These are phyloP conservation scores for Ormyrus pomaceus DNA, from an alignment of 2,888 invertebrate species.

Conservation along the genomic window DNA sequence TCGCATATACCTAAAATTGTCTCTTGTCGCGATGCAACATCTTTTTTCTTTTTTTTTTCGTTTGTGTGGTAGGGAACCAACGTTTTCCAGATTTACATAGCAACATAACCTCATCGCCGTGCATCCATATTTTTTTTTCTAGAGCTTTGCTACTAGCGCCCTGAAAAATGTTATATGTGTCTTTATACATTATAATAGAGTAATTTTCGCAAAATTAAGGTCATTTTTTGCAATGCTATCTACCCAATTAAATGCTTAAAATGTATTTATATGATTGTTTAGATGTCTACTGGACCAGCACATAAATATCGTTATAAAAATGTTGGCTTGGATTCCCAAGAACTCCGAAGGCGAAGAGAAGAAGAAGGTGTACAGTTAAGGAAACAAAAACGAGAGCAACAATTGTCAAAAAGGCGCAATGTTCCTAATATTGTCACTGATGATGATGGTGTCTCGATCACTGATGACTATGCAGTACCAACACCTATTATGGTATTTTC, in stretches of 20 bases:
- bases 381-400: slow-evolving; percentile 97
- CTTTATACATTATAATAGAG: slow-evolving; percentile 6
- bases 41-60: slow-evolving; percentile 8
- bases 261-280: slow-evolving; percentile 44
- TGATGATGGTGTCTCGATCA: slow-evolving; percentile 67
- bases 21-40: not conserved
- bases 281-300: slow-evolving; percentile 87
- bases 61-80: not conserved
- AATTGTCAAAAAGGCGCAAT: slow-evolving; percentile 94
- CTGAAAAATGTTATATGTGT: not conserved
- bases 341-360: slow-evolving; percentile 92
- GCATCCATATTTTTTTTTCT: slow-evolving; percentile 37
- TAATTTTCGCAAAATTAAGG: slow-evolving; percentile 17
- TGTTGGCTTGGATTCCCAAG: slow-evolving; percentile 92
- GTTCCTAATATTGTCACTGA: slow-evolving; percentile 77
- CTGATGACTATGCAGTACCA: slow-evolving; percentile 64
- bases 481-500: slow-evolving; percentile 27
- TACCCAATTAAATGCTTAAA: not conserved
- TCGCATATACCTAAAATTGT: not conserved
- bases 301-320: slow-evolving; percentile 97
- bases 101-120: slow-evolving; percentile 34
- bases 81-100: not conserved
- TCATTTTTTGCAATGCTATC: not conserved
- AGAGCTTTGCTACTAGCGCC: not conserved
- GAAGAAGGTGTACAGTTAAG: slow-evolving; percentile 97